Base-by-base conservation (phyloP, 2,797 vertebrate species). In the Semaprochilodus insignis region DNA sequence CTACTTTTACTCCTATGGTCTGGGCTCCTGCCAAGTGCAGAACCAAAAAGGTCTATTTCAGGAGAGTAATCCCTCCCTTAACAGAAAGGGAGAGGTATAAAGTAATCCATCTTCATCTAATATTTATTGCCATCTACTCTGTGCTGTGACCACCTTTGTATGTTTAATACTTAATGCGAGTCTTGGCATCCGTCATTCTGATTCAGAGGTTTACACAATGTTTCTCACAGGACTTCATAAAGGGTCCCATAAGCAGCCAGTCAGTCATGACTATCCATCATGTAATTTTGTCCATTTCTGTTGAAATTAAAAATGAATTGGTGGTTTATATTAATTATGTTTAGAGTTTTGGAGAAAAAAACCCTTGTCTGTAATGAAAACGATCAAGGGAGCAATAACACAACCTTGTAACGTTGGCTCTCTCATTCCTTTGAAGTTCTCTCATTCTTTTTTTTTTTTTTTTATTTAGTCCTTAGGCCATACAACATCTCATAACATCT, bases 61-160 rank as follows among this genome's bases (percentile, higher is more conserved):
- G n/a, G 54, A 66, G 34, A 77, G n/a, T 65, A 34, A 51, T 36
- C 63, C 55, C 79, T 81, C 57, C 65, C 48, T 59, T 54, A 62
- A 57, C 65, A 74, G 67, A 60, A 74, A 51, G 74, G 81, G 71
- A 72, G 65, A 60, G 16, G 17, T 75, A 67, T 55, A 85, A 75
- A 87, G 78, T 81, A 85, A 87, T 85, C 74, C 83, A 83, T 75
- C 81, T 87, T 81, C 81, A 85, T 85, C 73, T 51, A 85, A 83
- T 73, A 83, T 87, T 85, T 85, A 83, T 67, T 73, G 19, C 75
- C 51, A 78, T 81, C 77, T 77, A 78, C 80, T 59, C 59, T 67
- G 71, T 81, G 36, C 74, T 85, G 78, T 78, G 74, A 76, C 78
- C 59, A 85, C 55, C 74, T 83, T 54, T 63, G 51, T 75, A 52